phyloP scores from a whole-genome alignment of 37 sponge, comb jelly and placozoan species.

The Aplysina aerophoba region DNA sequence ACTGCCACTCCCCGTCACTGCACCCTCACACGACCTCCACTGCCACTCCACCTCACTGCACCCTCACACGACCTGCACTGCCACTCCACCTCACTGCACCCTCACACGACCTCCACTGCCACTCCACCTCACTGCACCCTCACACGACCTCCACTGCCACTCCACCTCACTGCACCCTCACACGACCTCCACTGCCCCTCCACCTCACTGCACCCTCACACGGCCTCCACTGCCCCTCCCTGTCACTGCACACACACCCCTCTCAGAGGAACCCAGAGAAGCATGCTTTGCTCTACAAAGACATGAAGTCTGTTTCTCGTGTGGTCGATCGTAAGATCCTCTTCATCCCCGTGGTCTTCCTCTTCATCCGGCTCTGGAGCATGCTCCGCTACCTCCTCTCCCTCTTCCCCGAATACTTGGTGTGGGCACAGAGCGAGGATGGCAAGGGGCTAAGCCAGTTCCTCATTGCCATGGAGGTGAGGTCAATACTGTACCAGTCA shows the following conservation, averaged over 20 bases:
- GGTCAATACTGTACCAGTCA: too few relatives aligned
- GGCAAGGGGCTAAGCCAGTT: not conserved
- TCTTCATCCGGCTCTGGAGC: conserved; percentile 15
- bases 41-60: too few relatives aligned
- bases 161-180: not conserved
- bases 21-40: too few relatives aligned
- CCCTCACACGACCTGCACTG: too few relatives aligned
- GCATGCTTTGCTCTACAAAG: conserved; percentile 4
- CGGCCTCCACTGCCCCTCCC: not conserved
- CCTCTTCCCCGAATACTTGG: not conserved
- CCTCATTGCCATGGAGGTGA: not conserved
- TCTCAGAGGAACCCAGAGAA: conserved; percentile 38
- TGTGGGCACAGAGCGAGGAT: not conserved
- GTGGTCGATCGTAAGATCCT: conserved; percentile 23
- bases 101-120: too few relatives aligned
- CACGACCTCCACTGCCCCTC: not conserved
- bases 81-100: too few relatives aligned
- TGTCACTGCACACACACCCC: not conserved
- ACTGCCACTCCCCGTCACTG: too few relatives aligned
- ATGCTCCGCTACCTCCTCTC: conserved; percentile 8
- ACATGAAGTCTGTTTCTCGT: not conserved
- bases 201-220: too few relatives aligned
- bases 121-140: too few relatives aligned
- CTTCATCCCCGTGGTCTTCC: conserved; percentile 1
- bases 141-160: too few relatives aligned